A percentile compares a stretch with the other conserved stretches of the same genome.
phyloP scores from a whole-genome alignment of 2,888 invertebrate species.

The Bombylius major region DNA sequence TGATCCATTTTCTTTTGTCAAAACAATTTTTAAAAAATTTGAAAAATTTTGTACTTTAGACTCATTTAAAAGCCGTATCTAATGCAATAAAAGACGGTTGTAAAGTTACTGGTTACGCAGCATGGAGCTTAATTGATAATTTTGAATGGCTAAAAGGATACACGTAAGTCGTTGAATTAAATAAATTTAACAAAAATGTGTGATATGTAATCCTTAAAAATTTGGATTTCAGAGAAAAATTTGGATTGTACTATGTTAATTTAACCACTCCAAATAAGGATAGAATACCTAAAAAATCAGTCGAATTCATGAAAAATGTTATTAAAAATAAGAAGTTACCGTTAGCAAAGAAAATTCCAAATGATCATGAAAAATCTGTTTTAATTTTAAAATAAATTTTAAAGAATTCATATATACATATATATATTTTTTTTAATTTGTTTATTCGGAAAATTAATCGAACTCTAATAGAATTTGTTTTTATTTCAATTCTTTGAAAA shows the following conservation, averaged over 20 bases:
- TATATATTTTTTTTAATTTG: no score
- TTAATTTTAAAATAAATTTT: no score
- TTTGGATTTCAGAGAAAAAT: conserved; percentile 43
- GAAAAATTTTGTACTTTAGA: conserved; percentile 27
- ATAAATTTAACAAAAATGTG: not conserved
- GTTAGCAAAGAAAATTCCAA: not conserved
- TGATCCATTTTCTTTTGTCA: not conserved
- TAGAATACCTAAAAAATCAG: conserved; percentile 51
- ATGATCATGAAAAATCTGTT: no score
- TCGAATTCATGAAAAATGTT: conserved; percentile 18
- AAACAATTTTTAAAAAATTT: not conserved
- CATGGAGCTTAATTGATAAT: conserved; percentile 28
- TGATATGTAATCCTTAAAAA: not conserved
- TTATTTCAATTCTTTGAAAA: no score
- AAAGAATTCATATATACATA: no score
- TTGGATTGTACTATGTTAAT: conserved; percentile 57
- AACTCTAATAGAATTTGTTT: no score
- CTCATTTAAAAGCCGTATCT: conserved; percentile 23
- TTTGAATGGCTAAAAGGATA: conserved; percentile 28
- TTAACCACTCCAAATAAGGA: conserved; percentile 44
- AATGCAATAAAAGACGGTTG: conserved; percentile 24
- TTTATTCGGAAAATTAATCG: no score
- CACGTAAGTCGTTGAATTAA: conserved; percentile 18
- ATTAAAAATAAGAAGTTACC: not conserved
- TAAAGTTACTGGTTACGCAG: conserved; percentile 23